These are phyloP conservation scores for Philopedon plagiatum DNA, from an alignment of 2,888 invertebrate species.

Conservation along the genomic window DNA sequence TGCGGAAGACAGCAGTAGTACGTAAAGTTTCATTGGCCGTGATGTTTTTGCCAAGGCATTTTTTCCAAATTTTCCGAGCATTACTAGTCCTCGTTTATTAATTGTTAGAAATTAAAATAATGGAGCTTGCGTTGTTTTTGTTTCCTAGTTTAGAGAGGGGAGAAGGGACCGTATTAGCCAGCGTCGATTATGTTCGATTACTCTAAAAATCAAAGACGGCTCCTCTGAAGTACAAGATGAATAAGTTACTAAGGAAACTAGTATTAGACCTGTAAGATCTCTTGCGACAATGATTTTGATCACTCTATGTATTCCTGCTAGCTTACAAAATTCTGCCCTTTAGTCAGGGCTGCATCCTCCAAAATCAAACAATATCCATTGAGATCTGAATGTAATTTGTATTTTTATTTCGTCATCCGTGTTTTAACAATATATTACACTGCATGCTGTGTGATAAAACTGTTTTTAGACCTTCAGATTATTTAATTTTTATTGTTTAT, in stretches of 20 bases:
- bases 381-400: not conserved
- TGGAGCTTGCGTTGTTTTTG: not conserved
- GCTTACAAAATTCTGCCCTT: no score
- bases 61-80: not conserved
- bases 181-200: no score
- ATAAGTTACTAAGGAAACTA: no score
- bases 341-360: no score
- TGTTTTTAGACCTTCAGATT: constrained; percentile 4
- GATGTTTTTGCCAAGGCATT: not conserved
- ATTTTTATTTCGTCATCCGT: not conserved
- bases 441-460: not conserved
- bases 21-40: not conserved
- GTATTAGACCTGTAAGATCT: no score
- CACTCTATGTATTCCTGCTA: no score
- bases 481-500: constrained; percentile 1
- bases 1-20: not conserved
- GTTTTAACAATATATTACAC: not conserved
- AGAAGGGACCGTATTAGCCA: no score
- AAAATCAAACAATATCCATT: no score
- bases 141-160: no score
- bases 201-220: no score
- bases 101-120: not conserved
- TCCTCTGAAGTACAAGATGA: no score
- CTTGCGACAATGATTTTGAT: no score
- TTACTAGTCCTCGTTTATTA: not conserved